phyloP scores from a whole-genome alignment of 2,113 vertebrate species.

The Typhlomys cinereus region DNA sequence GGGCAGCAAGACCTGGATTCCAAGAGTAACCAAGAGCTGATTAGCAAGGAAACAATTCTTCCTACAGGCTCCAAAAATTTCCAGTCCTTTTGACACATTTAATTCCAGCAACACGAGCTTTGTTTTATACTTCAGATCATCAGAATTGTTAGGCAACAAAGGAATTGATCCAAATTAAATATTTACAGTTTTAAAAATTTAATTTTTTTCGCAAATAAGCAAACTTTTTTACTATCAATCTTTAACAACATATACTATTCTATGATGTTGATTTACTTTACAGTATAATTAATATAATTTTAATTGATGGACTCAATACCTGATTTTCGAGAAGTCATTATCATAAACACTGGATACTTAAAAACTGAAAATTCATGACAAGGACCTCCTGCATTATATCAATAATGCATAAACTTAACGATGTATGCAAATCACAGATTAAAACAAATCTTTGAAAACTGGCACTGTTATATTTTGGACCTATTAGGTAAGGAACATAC shows the following conservation, averaged over 20 bases:
- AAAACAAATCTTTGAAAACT: background rate
- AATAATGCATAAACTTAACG: background rate
- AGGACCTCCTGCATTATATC: background rate
- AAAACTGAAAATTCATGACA: background rate
- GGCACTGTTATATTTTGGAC: background rate
- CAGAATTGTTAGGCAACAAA: background rate
- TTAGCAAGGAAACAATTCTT: background rate
- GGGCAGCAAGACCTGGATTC: background rate
- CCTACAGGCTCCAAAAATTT: background rate
- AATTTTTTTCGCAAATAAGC: constrained; percentile 4
- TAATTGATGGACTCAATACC: background rate
- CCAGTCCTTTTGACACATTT: background rate
- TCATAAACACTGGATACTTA: background rate
- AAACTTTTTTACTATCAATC: background rate
- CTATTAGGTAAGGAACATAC: background rate
- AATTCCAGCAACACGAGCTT: background rate
- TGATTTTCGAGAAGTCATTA: background rate
- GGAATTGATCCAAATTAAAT: background rate
- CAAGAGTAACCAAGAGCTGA: background rate
- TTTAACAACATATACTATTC: background rate
- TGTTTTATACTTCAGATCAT: background rate
- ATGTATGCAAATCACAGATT: background rate
- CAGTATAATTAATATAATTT: background rate
- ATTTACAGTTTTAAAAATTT: no score
- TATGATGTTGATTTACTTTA: background rate